Evolutionary conservation across 2,888 invertebrate genomes (phyloP), one percentile per base, ranked within the genome.

Genomic region (Elmis aenea): DNA sequence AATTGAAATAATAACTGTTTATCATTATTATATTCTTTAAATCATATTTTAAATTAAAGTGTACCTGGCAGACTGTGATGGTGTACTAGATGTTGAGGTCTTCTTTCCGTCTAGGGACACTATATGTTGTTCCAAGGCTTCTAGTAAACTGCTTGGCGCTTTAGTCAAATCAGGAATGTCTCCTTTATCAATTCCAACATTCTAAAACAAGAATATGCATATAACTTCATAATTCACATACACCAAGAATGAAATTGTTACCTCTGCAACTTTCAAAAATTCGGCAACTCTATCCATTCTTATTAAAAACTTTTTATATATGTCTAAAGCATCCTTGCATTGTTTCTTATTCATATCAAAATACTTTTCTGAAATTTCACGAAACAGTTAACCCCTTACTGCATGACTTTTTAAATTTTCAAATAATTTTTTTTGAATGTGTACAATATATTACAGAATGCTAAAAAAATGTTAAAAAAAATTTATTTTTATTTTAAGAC

Each of bases 321-420:
- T 82, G 65, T 99, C 97, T 68, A 99, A 78, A 55, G 95, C 96
- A 62, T 99, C 96, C 55, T 92, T 84, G 62, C 93, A 93, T 67
- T 96, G 93, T 72, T 99, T 99, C 71, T 97, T 97, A 73, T 96
- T 96, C 96, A 99, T 97, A 69, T 96, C 95, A 70, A 99, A 99
- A 74, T 92, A 99, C 72, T 99, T 97, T 75, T 99, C 97, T 77
- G 58, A 8, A 64, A 61, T 42, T 36, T 9, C 43, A 65, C 8
- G 21, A 9, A 14, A 21, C 11, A 25, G 8, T 2, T 57, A 26
- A 18, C n/a, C n/a, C n/a, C n/a, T n/a, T n/a, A n/a, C n/a, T n/a
- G n/a, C n/a, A n/a, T n/a, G n/a, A n/a, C n/a, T n/a, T n/a, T n/a
- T n/a, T n/a, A n/a, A n/a, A n/a, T n/a, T n/a, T n/a, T n/a, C n/a